Evolutionary conservation across 2,113 vertebrate species (phyloP), one percentile per base, ranked within the genome.

Genomic region (Paracanthobrama guichenoti): DNA sequence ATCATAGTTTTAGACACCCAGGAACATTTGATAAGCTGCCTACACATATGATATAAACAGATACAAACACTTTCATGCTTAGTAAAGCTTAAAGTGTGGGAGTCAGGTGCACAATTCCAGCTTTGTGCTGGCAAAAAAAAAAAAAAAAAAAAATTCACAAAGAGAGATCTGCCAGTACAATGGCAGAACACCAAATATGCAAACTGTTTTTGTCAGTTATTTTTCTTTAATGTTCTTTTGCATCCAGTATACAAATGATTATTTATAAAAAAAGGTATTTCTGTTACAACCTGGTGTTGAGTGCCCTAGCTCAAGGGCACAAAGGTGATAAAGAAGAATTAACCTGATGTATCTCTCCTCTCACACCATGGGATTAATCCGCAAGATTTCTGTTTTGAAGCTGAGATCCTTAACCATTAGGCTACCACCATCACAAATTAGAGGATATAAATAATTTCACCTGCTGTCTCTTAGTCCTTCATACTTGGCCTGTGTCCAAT

Each of bases 381-480:
- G 35, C 18, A 69, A 69, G 9, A 9, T 71, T 71, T 71, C 35
- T 55, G 50, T 76, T 76, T 76, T 76, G 31, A 31, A 77, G 20
- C 20, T 4, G 10, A 39, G 20, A 76, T 55, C 50, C 14, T 57
- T 35, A 59, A 59, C 20, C 75, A 57, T 59, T 39, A 39, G 31
- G 20, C 31, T 39, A 39, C 74, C 28, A 59, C 20, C 22, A 50
- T 66, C 26, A 64, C n/a, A 50, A 81, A 67, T 28, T 31, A 81
- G 9, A 66, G 2, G 79, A 66, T 66, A 67, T 80, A 66, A 50
- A 66, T 80, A 50, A 67, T 50, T 69, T 71, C 24, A 71, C 62
- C 46, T 69, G 44, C 64, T 69, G 26, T 39, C 46, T 77, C 75
- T 77, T 77, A 59, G 75, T 77, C 31, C 18, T 77, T 77, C 53